phyloP scores from a whole-genome alignment of 1,140 invertebrate genomes.

The roundworm (Caenorhabditis elegans) region DNA sequence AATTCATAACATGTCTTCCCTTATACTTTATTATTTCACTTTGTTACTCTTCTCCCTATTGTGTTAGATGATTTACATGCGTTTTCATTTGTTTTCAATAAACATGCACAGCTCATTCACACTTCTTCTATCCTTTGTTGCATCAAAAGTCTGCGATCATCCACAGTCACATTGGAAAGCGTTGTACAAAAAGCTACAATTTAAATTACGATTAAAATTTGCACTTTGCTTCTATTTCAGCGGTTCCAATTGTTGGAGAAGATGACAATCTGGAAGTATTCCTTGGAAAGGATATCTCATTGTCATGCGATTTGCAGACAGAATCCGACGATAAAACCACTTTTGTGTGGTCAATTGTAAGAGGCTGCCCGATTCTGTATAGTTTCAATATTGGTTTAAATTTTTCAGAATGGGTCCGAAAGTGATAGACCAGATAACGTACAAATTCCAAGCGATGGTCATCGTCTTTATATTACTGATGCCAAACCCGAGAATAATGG shows the following conservation, averaged over 20 bases:
- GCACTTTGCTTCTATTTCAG: conserved; percentile 41
- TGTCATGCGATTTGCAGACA: conserved; percentile 56
- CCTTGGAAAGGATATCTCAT: conserved; percentile 52
- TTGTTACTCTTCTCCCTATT: background rate
- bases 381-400: too few species aligned
- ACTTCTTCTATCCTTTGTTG: too few species aligned
- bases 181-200: background rate
- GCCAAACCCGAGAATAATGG: conserved; percentile 45
- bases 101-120: background rate
- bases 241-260: conserved; percentile 50
- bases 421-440: conserved; percentile 48
- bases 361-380: conserved; percentile 15
- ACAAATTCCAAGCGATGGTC: conserved; percentile 47
- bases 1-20: background rate
- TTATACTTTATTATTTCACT: background rate
- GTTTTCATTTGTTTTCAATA: background rate
- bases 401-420: conserved; percentile 53
- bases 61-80: background rate
- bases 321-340: conserved; percentile 50
- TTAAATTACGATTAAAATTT: too few species aligned
- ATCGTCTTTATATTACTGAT: conserved; percentile 46
- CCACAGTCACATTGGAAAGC: background rate
- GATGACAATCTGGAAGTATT: conserved; percentile 52
- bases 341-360: conserved; percentile 58
- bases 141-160: too few species aligned